A percentile compares a stretch with the other conserved stretches of the same genome.
Evolutionary conservation across 1,140 invertebrate species (phyloP).

Genomic region (Drosophila tropicalis): DNA sequence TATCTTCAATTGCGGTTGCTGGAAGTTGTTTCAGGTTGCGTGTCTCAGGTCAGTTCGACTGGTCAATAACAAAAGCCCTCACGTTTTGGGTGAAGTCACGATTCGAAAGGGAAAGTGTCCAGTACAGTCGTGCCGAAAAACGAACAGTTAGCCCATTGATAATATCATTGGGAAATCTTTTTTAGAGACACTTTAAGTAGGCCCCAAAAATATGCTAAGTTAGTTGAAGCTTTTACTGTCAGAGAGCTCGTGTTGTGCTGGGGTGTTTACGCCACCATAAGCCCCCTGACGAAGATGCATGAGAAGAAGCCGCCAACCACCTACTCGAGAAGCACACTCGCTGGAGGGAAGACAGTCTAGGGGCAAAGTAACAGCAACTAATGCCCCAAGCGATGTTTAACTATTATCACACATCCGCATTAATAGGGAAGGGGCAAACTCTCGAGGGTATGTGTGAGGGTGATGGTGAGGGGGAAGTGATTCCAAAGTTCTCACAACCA

Average conservation of each 20-base stretch:
- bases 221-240: constrained; percentile 12
- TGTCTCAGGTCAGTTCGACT: constrained; percentile 49
- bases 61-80: background rate
- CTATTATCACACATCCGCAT: constrained; percentile 1
- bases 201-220: background rate
- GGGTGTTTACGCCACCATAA: constrained; percentile 9
- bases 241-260: background rate
- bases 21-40: background rate
- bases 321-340: no score
- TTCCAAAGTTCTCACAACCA: constrained; percentile 33
- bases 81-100: constrained; percentile 3
- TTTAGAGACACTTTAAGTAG: constrained; percentile 1
- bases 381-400: constrained; percentile 1
- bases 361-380: background rate
- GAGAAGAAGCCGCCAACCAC: constrained; percentile 7
- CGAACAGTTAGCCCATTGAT: no score
- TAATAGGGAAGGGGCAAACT: background rate
- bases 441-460: background rate
- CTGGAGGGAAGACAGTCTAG: no score
- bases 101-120: background rate
- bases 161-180: background rate
- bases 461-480: background rate
- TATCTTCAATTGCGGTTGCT: constrained; percentile 15
- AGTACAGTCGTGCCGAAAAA: background rate
- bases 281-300: constrained; percentile 44